Conservation (phyloP, 2,888 invertebrate species). For the Cancer borealis region DNA sequence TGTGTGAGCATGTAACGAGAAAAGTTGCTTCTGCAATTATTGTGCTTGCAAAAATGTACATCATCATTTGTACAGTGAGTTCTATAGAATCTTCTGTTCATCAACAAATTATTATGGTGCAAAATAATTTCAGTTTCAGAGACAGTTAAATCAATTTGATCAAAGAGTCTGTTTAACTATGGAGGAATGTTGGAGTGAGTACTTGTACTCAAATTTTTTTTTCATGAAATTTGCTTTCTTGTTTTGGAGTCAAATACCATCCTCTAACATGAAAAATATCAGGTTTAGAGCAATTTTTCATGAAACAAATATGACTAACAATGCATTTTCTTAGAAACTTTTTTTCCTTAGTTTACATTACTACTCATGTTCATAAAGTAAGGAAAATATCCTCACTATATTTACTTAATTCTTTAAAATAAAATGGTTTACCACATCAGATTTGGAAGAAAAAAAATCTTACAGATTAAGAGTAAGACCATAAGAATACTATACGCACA, state of each 20-base stretch:
- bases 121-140: neutral
- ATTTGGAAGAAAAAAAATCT: neutral
- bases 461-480: neutral
- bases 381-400: neutral
- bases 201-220: neutral
- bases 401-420: neutral
- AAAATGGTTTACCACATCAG: neutral
- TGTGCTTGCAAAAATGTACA: constrained; percentile 1
- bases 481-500: neutral
- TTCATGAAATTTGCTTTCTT: neutral
- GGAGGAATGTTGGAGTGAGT: neutral
- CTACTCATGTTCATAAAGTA: neutral
- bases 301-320: neutral
- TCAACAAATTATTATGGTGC: neutral
- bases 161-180: neutral
- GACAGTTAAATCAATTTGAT: neutral
- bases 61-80: neutral
- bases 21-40: constrained; percentile 1
- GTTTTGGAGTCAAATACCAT: neutral
- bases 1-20: constrained; percentile 1
- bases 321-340: neutral
- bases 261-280: neutral
- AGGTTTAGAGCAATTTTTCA: neutral
- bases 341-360: neutral
- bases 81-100: neutral